Evolutionary conservation across 2,888 invertebrate genomes (phyloP), one percentile per base, ranked within the genome.

Genomic region (Congeria kusceri): DNA sequence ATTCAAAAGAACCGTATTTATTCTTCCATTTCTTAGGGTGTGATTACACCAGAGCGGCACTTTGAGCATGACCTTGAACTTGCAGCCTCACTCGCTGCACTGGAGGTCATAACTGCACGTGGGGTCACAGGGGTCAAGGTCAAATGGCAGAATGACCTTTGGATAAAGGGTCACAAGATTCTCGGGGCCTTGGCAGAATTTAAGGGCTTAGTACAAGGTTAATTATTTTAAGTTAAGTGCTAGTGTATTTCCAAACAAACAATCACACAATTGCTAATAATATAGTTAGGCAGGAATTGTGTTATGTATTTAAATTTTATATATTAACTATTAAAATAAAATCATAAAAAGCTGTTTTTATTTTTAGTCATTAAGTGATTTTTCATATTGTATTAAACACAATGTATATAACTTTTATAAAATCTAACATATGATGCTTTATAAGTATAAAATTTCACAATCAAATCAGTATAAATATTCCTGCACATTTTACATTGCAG

Each of bases 141-240:
- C 23, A 89, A 89, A 75, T 89, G 88, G 87, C 81, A 85, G 18
- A 89, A 89, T 81, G 89, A 89, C 39, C 46, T 89, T 20, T 88
- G 88, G 88, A 80, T 87, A 53, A 85, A 64, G 71, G 89, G 89
- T 77, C 87, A 88, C 72, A 89, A 89, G 64, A 44, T 89, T n/a
- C 80, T 79, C 23, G 89, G 89, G 2, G 75, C 77, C 27, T 71
- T 89, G 49, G 80, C 78, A 23, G 89, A 89, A 47, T 70, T 61
- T 44, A 77, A 71, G 65, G 76, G 76, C 20, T 39, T 49, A 59
- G 32, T 69, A 25, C 32, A 18, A 27, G 64, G 69, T 76, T 53
- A 11, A 27, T 46, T 39, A n/a, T n/a, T n/a, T n/a, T n/a, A 39
- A 39, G 15, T 3, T 39, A 7, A 39, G 39, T 11, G 61, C 23